Conservation (phyloP, 2,888 invertebrate genomes). For the Miltochrista miniata region DNA sequence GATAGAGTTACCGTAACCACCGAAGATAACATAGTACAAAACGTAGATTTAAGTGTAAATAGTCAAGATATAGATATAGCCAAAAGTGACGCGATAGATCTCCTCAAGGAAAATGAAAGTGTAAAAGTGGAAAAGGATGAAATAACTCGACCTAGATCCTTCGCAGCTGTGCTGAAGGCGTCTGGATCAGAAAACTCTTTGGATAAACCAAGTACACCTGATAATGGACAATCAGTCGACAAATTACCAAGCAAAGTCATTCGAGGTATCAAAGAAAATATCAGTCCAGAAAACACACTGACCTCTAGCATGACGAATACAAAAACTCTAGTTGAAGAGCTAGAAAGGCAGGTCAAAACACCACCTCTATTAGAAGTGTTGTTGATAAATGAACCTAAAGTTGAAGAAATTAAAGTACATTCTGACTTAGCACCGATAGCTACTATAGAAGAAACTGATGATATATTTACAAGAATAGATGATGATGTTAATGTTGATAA, state of each 20-base stretch:
- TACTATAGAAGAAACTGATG: constrained; percentile 70
- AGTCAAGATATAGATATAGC: constrained; percentile 48
- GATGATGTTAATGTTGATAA: constrained; percentile 58
- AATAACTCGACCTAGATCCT: constrained; percentile 61
- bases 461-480: constrained; percentile 58
- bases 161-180: constrained; percentile 73
- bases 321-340: constrained; percentile 63
- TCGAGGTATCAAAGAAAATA: constrained; percentile 85
- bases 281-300: constrained; percentile 85
- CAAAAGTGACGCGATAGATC: constrained; percentile 55
- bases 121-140: constrained; percentile 51
- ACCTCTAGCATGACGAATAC: constrained; percentile 72
- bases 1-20: constrained; percentile 75
- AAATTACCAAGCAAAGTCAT: constrained; percentile 83
- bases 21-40: constrained; percentile 80
- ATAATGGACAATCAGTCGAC: constrained; percentile 68
- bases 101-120: constrained; percentile 52
- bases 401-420: constrained; percentile 49
- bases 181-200: constrained; percentile 72
- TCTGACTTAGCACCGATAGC: constrained; percentile 71
- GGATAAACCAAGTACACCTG: constrained; percentile 69
- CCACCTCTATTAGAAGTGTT: constrained; percentile 53
- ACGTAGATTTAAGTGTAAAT: constrained; percentile 75
- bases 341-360: constrained; percentile 58
- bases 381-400: constrained; percentile 48